phyloP scores from a whole-genome alignment of 2,797 vertebrate genomes.

The Toxotes lorentzi region DNA sequence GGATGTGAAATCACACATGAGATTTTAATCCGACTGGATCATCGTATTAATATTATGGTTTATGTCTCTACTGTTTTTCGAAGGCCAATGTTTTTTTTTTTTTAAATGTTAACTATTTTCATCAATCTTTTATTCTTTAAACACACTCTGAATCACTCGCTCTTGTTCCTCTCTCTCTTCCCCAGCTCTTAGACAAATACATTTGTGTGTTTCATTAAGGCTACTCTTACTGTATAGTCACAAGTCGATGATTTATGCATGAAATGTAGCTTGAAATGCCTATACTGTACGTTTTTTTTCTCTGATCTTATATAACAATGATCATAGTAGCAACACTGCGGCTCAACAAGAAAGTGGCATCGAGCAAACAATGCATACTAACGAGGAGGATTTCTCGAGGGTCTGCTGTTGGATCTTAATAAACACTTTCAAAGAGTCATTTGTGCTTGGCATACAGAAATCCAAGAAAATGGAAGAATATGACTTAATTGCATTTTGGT shows the following conservation, averaged over 20 bases:
- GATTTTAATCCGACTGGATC: neutral
- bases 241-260: slow-evolving; percentile 56
- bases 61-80: neutral
- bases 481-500: slow-evolving; percentile 71
- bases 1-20: slow-evolving; percentile 1
- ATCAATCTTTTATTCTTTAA: slow-evolving; percentile 12
- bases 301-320: slow-evolving; percentile 35
- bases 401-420: slow-evolving; percentile 52
- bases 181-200: slow-evolving; percentile 20
- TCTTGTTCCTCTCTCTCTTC: slow-evolving; percentile 3
- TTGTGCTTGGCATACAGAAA: slow-evolving; percentile 49
- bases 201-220: slow-evolving; percentile 34
- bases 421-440: slow-evolving; percentile 55
- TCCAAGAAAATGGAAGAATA: slow-evolving; percentile 66
- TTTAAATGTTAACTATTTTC: neutral
- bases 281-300: slow-evolving; percentile 9
- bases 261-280: slow-evolving; percentile 48
- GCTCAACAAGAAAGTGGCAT: slow-evolving; percentile 49
- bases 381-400: slow-evolving; percentile 63
- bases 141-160: slow-evolving; percentile 4
- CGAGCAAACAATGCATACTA: slow-evolving; percentile 69
- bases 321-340: slow-evolving; percentile 49
- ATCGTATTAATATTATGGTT: slow-evolving; percentile 5
- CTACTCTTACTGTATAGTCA: slow-evolving; percentile 47
- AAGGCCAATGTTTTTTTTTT: slow-evolving; percentile 2